Percentiles rank a stretch among this genome's conserved stretches.
Conservation (phyloP, 2,113 vertebrate species). For the Pachypanchax playfairii region DNA sequence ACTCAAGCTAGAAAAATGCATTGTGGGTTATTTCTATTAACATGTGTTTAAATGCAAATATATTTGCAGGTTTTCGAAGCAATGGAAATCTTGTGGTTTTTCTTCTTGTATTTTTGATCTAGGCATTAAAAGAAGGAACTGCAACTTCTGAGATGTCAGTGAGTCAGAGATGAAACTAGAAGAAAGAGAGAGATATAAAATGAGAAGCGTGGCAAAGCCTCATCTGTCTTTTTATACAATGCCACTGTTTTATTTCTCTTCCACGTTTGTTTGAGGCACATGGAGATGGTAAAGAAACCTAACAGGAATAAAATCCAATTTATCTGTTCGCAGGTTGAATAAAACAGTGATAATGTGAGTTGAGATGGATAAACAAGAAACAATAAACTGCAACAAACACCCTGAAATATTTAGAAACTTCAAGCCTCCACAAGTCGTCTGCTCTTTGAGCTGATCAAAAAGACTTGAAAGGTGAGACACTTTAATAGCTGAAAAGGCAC, state of each 20-base stretch:
- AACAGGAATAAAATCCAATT: slow-evolving; percentile 12
- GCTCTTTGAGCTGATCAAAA: not conserved
- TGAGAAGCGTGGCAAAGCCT: slow-evolving; percentile 25
- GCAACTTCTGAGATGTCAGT: not conserved
- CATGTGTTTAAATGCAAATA: not conserved
- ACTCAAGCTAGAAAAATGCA: too few relatives aligned
- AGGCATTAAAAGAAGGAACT: not conserved
- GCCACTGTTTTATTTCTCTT: slow-evolving; percentile 15
- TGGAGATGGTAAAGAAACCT: slow-evolving; percentile 15
- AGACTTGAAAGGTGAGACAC: not conserved
- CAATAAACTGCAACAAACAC: slow-evolving; percentile 3
- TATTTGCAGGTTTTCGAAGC: not conserved
- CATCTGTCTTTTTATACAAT: slow-evolving; percentile 15
- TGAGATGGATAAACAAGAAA: not conserved
- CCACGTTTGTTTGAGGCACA: slow-evolving; percentile 11
- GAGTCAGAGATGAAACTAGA: slow-evolving; percentile 11
- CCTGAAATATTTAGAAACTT: not conserved
- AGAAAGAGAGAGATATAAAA: slow-evolving; percentile 16
- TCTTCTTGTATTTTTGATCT: not conserved
- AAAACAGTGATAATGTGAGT: slow-evolving; percentile 4
- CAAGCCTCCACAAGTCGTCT: not conserved
- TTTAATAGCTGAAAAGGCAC: not conserved
- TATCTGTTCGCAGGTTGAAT: slow-evolving; percentile 16
- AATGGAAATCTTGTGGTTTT: not conserved
- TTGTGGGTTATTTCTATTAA: too few relatives aligned